Conservation (phyloP, 2,888 invertebrate species). For the Podotricha telesiphe region DNA sequence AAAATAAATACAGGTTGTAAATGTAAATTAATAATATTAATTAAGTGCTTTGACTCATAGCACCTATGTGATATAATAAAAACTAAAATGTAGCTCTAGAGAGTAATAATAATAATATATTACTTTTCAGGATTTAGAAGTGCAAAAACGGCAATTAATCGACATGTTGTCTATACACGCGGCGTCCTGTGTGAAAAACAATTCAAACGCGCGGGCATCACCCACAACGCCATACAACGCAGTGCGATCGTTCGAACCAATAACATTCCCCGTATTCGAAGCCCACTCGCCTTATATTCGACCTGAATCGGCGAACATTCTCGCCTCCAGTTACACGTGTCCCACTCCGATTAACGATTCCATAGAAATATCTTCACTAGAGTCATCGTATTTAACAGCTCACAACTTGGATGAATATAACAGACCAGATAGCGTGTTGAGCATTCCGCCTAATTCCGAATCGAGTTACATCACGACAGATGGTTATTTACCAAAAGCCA, state of each 20-base stretch:
- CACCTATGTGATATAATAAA: no score
- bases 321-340: slow-evolving; percentile 79
- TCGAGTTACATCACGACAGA: slow-evolving; percentile 68
- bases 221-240: slow-evolving; percentile 73
- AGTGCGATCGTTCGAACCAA: slow-evolving; percentile 74
- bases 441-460: slow-evolving; percentile 66
- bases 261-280: slow-evolving; percentile 76
- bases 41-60: background rate
- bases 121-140: slow-evolving; percentile 87
- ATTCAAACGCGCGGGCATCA: slow-evolving; percentile 68
- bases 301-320: slow-evolving; percentile 80
- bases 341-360: slow-evolving; percentile 70
- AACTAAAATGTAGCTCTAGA: background rate
- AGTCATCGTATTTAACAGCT: slow-evolving; percentile 68
- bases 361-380: slow-evolving; percentile 72
- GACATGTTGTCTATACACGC: slow-evolving; percentile 91
- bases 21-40: background rate
- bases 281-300: slow-evolving; percentile 78
- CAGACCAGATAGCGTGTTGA: slow-evolving; percentile 76
- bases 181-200: slow-evolving; percentile 86
- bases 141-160: slow-evolving; percentile 89
- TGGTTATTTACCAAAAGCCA: slow-evolving; percentile 74
- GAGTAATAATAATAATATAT: background rate
- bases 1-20: background rate
- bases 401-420: slow-evolving; percentile 74